phyloP scores from a whole-genome alignment of 2,797 vertebrate genomes.

The Varecia variegata region DNA sequence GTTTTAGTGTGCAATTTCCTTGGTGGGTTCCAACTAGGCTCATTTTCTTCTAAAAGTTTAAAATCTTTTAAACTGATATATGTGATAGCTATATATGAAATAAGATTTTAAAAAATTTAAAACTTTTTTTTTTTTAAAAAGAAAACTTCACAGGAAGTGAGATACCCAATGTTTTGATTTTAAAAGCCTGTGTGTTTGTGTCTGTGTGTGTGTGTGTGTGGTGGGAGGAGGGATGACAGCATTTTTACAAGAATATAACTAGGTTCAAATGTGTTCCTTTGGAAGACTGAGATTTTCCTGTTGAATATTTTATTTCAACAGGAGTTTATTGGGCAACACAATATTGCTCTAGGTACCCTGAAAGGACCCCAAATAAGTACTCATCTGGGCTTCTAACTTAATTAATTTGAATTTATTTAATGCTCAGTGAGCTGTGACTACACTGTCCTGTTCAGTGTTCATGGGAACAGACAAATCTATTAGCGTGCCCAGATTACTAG shows the following conservation, averaged over 20 bases:
- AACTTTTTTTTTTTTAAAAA: background rate
- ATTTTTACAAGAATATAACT: background rate
- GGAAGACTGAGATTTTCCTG: background rate
- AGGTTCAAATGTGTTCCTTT: background rate
- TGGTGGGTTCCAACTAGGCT: background rate
- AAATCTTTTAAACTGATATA: background rate
- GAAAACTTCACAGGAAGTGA: background rate
- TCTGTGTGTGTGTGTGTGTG: background rate
- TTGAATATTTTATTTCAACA: background rate
- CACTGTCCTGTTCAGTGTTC: background rate
- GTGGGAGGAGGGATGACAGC: background rate
- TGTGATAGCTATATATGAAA: background rate
- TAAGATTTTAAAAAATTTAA: slow-evolving; percentile 21
- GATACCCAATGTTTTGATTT: background rate
- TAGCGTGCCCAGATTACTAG: background rate
- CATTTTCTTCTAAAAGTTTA: slow-evolving; percentile 10
- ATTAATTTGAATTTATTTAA: background rate
- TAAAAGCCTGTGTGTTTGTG: background rate
- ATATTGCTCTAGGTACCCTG: background rate
- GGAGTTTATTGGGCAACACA: background rate
- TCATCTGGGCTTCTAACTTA: background rate
- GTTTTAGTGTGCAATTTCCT: background rate
- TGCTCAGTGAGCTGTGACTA: background rate
- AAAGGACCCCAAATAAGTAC: background rate
- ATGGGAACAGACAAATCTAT: background rate